These are phyloP conservation scores for Ceyx margarethae DNA, from an alignment of 2,113 vertebrate species.

Conservation along the genomic window DNA sequence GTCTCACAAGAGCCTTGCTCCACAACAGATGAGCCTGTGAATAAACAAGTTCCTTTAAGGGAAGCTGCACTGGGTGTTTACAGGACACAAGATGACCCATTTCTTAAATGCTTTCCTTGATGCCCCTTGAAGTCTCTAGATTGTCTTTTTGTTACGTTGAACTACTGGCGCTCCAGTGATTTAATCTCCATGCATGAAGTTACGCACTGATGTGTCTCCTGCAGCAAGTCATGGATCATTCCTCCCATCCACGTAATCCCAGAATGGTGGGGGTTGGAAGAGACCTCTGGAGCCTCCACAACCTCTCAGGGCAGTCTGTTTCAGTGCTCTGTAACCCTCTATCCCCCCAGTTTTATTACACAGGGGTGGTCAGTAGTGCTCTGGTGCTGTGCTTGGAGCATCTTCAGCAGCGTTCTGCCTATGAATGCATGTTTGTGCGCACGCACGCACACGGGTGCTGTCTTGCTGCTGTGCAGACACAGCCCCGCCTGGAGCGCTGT, in stretches of 20 bases:
- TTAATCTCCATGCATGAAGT: neutral
- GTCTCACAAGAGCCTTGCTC: neutral
- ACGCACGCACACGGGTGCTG: fast-evolving
- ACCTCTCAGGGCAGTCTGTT: no score
- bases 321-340: neutral
- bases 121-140: neutral
- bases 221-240: neutral
- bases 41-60: constrained; percentile 8
- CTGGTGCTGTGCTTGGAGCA: neutral
- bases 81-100: neutral
- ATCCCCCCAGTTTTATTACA: fast-evolving
- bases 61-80: neutral
- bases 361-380: neutral
- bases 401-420: neutral
- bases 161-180: neutral
- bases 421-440: fast-evolving
- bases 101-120: neutral
- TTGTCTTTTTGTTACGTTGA: neutral
- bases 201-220: fast-evolving
- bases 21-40: neutral
- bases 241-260: neutral
- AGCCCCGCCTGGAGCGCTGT: fast-evolving
- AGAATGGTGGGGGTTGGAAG: neutral
- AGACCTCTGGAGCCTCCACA: neutral
- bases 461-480: fast-evolving